Evolutionary conservation across 2,113 vertebrate genomes (phyloP).

Genomic region (Ovibos moschatus): DNA sequence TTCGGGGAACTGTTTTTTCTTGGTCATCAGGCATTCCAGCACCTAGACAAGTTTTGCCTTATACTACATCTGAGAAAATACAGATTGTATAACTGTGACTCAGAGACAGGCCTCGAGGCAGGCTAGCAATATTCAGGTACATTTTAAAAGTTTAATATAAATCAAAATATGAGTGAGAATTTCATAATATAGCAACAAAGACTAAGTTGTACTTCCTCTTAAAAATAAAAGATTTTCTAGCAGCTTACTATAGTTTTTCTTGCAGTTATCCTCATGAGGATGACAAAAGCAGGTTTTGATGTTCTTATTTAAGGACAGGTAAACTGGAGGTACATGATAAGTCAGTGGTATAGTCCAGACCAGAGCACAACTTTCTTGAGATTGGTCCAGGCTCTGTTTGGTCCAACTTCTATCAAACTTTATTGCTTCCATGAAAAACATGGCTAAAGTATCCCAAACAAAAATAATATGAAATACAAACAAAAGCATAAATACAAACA

Average conservation of each 20-base stretch:
- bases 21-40: not conserved
- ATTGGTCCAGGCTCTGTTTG: not conserved
- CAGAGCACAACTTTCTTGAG: not conserved
- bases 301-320: not conserved
- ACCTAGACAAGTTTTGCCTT: not conserved
- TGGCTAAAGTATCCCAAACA: not conserved
- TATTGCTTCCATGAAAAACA: not conserved
- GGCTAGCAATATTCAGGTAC: not conserved
- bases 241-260: not conserved
- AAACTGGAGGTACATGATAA: not conserved
- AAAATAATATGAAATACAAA: not conserved
- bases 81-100: not conserved
- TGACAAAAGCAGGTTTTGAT: not conserved
- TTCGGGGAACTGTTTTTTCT: not conserved
- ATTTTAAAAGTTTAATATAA: not conserved
- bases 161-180: not conserved
- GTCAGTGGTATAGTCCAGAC: not conserved
- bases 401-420: not conserved
- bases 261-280: not conserved
- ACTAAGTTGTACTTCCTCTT: not conserved
- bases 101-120: not conserved
- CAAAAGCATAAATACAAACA: not conserved
- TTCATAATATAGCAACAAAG: not conserved
- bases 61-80: not conserved
- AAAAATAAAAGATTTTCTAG: slow-evolving; percentile 7